Base-by-base conservation (phyloP, 2,797 vertebrate genomes). In the Acrossocheilus fasciatus region DNA sequence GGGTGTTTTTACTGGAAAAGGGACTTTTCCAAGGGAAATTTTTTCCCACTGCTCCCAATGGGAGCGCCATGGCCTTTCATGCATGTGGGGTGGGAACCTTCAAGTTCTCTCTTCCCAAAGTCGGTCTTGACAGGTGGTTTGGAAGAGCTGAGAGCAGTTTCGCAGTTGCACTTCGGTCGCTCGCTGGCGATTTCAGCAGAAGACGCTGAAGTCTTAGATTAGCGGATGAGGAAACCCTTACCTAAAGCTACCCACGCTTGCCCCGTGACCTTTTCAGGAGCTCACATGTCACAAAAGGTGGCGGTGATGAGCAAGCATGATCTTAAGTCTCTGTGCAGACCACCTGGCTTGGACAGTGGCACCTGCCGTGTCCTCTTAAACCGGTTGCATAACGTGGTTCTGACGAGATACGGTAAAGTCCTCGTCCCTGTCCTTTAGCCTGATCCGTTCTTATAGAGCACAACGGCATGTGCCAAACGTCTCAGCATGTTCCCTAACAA, bases 11-110 rank as follows among this genome's bases (percentile, higher is more conserved):
- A 34, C 39, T 59, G 50, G 47, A 81, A 59, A 68, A n/a, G 80
- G 81, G 86, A 82, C 66, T 64, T 86, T 86, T 86, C 85, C 78
- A 62, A 78, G 54, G 75, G 69, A 82, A 85, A 82, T 72, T 82
- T 86, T 82, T 75, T 86, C 84, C 62, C 81, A 85, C 69, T 20
- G 69, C 26, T 83, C 70, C 76, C 81, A 66, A 6, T 54, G 84
- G 84, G 74, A 86, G 73, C 39, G 34, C 45, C 87, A 78, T 76
- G 72, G 69, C 75, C 83, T 45, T 83, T 86, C 75, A 70, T 87
- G 26, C 57, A 69, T 73, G 23, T 76, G 54, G 78, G 84, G 66
- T 85, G 75, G 83, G 88, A 89, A 86, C 78, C 87, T 68, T 83
- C 72, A 62, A 85, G 45, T 86, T 83, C 81, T 73, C 64, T 76